Percentiles rank a stretch among this genome's conserved stretches.
Conservation (phyloP, 2,888 invertebrate genomes). For the Clusia tigrina region DNA sequence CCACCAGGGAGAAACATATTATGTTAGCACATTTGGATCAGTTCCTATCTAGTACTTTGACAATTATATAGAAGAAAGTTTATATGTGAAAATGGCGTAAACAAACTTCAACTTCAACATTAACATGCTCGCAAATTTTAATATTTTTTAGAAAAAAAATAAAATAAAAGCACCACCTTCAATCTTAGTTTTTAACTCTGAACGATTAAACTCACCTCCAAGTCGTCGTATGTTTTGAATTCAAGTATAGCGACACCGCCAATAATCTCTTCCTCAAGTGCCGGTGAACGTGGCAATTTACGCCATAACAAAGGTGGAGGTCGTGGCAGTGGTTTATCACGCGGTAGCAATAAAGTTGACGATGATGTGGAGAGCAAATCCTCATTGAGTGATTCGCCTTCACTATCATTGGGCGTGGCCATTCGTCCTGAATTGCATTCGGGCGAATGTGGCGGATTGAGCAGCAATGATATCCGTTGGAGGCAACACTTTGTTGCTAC, state of each 20-base stretch:
- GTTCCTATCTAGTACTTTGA: no score
- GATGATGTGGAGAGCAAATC: conserved; percentile 64
- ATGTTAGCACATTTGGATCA: no score
- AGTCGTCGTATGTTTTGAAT: conserved; percentile 93
- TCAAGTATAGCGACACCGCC: conserved; percentile 98
- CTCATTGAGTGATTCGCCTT: conserved; percentile 63
- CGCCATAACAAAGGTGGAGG: conserved; percentile 70
- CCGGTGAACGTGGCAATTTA: conserved; percentile 78
- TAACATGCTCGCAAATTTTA: no score
- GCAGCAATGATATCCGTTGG: conserved; percentile 65
- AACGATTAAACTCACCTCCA: conserved; percentile 85
- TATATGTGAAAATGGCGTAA: not conserved
- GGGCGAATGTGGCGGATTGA: conserved; percentile 70
- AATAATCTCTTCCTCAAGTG: conserved; percentile 95
- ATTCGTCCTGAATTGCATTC: conserved; percentile 66
- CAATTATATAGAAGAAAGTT: no score
- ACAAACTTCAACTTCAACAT: not conserved
- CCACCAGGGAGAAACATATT: no score
- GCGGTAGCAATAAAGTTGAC: conserved; percentile 73
- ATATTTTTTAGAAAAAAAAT: not conserved
- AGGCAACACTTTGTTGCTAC: conserved; percentile 67
- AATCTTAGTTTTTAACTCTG: conserved; percentile 1
- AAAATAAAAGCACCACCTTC: not conserved
- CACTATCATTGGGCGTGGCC: conserved; percentile 62
- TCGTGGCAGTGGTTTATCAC: conserved; percentile 66